These are phyloP conservation scores for Alectoris magna DNA, from an alignment of 2,797 vertebrate species.

Conservation along the genomic window DNA sequence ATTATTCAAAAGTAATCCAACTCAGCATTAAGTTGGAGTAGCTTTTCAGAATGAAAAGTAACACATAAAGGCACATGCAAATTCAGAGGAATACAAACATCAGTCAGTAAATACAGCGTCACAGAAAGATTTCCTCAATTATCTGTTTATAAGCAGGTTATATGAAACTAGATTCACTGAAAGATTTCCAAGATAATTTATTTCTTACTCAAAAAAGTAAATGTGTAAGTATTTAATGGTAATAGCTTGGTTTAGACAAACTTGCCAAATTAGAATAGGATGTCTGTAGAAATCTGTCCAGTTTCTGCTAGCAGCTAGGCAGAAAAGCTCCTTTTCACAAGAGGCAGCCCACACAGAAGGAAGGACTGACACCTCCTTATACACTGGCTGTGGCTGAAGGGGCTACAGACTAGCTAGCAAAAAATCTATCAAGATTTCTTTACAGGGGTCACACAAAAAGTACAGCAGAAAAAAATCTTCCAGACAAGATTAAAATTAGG, in stretches of 20 bases:
- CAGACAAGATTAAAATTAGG: background rate
- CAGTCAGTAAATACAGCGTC: background rate
- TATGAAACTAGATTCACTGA: background rate
- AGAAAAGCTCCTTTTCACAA: background rate
- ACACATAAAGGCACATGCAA: background rate
- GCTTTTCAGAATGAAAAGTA: background rate
- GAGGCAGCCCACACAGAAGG: background rate
- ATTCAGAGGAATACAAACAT: background rate
- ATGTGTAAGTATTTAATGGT: background rate
- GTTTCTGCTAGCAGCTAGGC: background rate
- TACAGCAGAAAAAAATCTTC: background rate
- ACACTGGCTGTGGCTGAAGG: background rate
- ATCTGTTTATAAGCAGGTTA: background rate
- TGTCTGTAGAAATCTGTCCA: background rate
- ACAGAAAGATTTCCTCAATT: background rate
- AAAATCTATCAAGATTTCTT: background rate
- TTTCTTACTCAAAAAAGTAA: background rate
- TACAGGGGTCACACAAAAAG: background rate
- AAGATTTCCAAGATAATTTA: background rate
- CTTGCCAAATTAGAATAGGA: background rate
- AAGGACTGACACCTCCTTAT: background rate
- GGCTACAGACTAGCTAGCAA: background rate
- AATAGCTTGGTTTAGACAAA: background rate
- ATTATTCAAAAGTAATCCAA: background rate
- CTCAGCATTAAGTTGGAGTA: background rate